Evolutionary conservation across 1,140 invertebrate species (phyloP), one percentile per base, ranked within the genome.

Genomic region (Cardiocondyla obscurior): DNA sequence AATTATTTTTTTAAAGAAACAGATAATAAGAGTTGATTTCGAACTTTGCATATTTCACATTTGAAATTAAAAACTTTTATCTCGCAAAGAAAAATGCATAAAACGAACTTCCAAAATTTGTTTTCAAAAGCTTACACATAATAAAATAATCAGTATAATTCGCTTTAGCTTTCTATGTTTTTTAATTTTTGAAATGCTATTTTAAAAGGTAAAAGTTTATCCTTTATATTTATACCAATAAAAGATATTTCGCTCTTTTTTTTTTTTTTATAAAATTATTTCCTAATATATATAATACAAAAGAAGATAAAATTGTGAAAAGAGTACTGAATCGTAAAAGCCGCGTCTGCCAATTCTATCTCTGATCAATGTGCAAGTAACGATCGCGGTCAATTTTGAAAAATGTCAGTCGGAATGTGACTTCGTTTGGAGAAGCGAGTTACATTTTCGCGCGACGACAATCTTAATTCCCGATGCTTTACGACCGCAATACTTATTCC

Each of bases 401-500:
- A 44, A 22, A 62, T 8, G 10, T 44, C 12, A 46, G 22, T 7
- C 46, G 19, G n/a, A 4, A 57, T 72, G 36, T 1, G 30, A 16
- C 2, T 58, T 58, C 6, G 14, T 73, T 46, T 2, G 6, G 12
- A 42, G 58, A 46, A 49, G 19, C n/a, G 28, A 12, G 1, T 46
- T 44, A 30, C n/a, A 62, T 33, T 76, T 8, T 49, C 39, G 39
- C 39, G 7, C 8, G 14, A n/a, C 30, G 55, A 30, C 16, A 25
- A 19, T 33, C 33, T 76, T 76, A 62, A 76, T 64, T 72, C 22
- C 14, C 12, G 12, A n/a, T 62, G 28, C 28, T 76, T 74, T 74
- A 76, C 28, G 28, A 76, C 22, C 25, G 33, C 33, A 19, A 33
- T 49, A 76, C 12, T 4, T 44, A 76, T 62, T 19, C 42, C 3